phyloP scores from a whole-genome alignment of 1,140 invertebrate genomes.

The Trigoniulus corallinus region DNA sequence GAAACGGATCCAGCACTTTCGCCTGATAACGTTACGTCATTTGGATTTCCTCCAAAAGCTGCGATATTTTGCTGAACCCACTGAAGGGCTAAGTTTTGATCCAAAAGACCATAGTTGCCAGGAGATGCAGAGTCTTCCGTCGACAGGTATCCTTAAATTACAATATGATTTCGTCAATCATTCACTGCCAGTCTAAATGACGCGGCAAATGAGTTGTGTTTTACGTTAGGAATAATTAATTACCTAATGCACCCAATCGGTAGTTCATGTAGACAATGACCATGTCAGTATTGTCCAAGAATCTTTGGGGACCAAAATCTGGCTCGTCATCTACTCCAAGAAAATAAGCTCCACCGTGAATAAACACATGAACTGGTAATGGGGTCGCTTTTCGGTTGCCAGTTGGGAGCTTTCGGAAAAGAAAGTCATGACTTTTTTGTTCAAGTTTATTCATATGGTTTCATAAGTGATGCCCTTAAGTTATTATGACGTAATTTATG shows the following conservation, averaged over 20 bases:
- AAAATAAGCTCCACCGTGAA: background rate
- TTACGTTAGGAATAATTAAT: no score
- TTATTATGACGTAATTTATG: background rate
- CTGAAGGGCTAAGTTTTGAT: constrained; percentile 74
- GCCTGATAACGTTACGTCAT: constrained; percentile 84
- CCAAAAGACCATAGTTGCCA: constrained; percentile 44
- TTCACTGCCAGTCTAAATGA: no score
- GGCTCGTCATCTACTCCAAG: background rate
- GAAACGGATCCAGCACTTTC: constrained; percentile 75
- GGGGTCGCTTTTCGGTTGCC: no score
- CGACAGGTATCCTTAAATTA: background rate
- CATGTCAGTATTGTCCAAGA: constrained; percentile 35
- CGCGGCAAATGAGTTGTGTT: no score
- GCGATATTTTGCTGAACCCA: constrained; percentile 84
- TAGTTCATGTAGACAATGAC: constrained; percentile 96
- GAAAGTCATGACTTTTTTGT: background rate
- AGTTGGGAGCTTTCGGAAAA: background rate
- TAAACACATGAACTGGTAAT: background rate
- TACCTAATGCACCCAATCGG: constrained; percentile 78
- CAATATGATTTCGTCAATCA: no score
- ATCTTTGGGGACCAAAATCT: background rate
- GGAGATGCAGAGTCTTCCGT: constrained; percentile 18
- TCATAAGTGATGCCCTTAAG: background rate
- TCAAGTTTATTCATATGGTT: background rate
- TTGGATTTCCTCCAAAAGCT: constrained; percentile 78